Evolutionary conservation across 2,888 invertebrate genomes (phyloP).

Genomic region (Chrysolina americana): DNA sequence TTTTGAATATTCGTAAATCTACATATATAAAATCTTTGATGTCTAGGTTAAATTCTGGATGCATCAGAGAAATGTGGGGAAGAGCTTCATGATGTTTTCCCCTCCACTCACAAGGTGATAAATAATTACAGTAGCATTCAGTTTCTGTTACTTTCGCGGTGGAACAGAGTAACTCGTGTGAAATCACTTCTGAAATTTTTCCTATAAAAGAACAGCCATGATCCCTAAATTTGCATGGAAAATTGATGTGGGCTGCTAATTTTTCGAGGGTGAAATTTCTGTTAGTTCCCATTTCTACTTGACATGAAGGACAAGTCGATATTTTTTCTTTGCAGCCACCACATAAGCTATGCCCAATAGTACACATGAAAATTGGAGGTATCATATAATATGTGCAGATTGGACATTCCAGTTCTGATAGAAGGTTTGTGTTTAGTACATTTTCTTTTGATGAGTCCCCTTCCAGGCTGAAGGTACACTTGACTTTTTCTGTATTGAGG

Average conservation of each 20-base stretch:
- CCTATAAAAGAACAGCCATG: slow-evolving; percentile 5
- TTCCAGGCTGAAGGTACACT: not conserved
- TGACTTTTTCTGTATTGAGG: not conserved
- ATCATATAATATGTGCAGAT: slow-evolving; percentile 22
- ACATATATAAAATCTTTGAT: not conserved
- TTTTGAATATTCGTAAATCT: slow-evolving; percentile 6
- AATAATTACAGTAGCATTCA: not conserved
- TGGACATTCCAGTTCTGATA: slow-evolving; percentile 30
- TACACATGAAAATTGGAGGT: slow-evolving; percentile 25
- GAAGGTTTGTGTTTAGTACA: not conserved
- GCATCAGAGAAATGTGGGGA: not conserved
- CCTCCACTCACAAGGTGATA: slow-evolving; percentile 6
- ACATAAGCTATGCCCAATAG: slow-evolving; percentile 23
- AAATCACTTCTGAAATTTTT: not conserved
- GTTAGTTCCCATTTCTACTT: not conserved
- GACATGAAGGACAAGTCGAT: slow-evolving; percentile 24
- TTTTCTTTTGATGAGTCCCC: not conserved
- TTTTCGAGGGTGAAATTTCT: slow-evolving; percentile 27
- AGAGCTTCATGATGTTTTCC: slow-evolving; percentile 8
- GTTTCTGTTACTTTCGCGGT: not conserved
- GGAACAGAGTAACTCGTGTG: slow-evolving; percentile 4
- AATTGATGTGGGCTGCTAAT: slow-evolving; percentile 14
- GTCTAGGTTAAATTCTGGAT: not conserved
- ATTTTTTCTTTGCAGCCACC: slow-evolving; percentile 10
- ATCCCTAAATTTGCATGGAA: slow-evolving; percentile 17